These are phyloP conservation scores for Thripadectes ignobilis DNA, from an alignment of 2,797 vertebrate species.

Conservation along the genomic window DNA sequence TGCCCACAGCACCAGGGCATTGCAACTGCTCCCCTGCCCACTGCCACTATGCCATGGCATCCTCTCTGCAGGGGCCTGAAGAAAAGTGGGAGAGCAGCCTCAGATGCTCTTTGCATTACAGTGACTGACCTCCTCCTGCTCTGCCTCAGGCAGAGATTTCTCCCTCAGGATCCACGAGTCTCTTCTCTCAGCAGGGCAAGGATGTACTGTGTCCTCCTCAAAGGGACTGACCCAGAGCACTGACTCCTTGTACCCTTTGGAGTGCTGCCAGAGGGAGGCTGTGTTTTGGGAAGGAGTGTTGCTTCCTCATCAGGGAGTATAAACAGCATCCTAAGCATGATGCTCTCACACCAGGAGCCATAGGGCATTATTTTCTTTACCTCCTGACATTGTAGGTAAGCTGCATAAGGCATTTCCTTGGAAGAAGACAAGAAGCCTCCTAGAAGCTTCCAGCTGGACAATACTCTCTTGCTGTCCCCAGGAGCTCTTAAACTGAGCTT, in stretches of 20 bases:
- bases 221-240: neutral
- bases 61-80: neutral
- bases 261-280: neutral
- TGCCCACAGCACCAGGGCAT: neutral
- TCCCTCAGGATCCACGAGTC: neutral
- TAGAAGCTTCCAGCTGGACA: neutral
- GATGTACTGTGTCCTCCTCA: neutral
- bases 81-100: neutral
- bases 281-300: neutral
- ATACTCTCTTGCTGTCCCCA: neutral
- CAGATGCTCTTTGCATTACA: neutral
- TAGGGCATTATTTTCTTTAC: neutral
- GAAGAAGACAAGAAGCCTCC: neutral
- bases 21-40: fast-evolving
- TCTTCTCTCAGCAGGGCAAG: neutral
- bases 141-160: neutral
- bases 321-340: neutral
- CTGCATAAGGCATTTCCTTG: neutral
- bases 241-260: fast-evolving
- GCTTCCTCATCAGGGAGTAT: neutral
- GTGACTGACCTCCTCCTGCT: neutral
- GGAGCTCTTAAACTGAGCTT: neutral
- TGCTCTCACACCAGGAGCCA: neutral
- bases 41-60: too few relatives aligned
- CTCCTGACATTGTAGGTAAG: neutral